phyloP scores from a whole-genome alignment of 2,113 vertebrate genomes.

The Thamnaconus septentrionalis region DNA sequence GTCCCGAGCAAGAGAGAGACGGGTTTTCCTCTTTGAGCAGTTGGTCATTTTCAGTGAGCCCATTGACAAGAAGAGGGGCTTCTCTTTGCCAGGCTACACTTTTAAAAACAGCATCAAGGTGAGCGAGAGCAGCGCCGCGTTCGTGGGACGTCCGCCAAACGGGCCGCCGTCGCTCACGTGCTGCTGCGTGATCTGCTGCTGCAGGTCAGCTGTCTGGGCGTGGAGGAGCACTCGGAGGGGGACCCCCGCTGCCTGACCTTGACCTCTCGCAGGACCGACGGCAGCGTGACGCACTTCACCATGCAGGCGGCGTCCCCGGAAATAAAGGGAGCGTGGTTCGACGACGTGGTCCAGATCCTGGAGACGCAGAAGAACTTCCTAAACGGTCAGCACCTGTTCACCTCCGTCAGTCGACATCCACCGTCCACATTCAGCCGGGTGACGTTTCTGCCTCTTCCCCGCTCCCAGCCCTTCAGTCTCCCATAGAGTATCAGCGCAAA shows the following conservation, averaged over 20 bases:
- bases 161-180: background rate
- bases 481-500: constrained; percentile 87
- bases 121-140: background rate
- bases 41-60: constrained; percentile 89
- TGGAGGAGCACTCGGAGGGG: constrained; percentile 78
- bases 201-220: constrained; percentile 87
- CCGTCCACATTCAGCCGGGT: background rate
- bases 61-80: constrained; percentile 85
- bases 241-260: constrained; percentile 80
- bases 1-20: constrained; percentile 80
- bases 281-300: constrained; percentile 78
- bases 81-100: constrained; percentile 81
- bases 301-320: constrained; percentile 77
- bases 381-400: constrained; percentile 74
- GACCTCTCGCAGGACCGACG: constrained; percentile 82
- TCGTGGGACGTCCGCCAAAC: background rate
- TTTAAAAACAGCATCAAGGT: constrained; percentile 93
- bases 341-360: constrained; percentile 84
- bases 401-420: background rate
- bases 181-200: constrained; percentile 1
- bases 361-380: constrained; percentile 89
- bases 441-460: constrained; percentile 8
- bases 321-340: constrained; percentile 80
- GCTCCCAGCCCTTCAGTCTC: constrained; percentile 74
- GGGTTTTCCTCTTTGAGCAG: constrained; percentile 91